Evolutionary conservation across 2,888 invertebrate genomes (phyloP).

Genomic region (Strigamia crassipes): DNA sequence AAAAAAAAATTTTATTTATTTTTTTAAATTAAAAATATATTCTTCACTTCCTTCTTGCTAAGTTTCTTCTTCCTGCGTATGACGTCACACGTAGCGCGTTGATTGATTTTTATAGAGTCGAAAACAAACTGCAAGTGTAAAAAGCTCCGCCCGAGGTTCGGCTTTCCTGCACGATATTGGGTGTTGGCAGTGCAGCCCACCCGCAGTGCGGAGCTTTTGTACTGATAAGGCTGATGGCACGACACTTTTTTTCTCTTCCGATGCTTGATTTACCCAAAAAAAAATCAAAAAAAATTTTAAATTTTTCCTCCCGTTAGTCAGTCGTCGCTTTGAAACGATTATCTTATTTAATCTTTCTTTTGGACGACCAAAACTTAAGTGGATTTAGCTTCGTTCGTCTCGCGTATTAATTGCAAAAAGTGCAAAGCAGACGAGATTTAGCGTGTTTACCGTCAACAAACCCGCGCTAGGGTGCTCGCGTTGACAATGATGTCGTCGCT

Average conservation of each 20-base stretch:
- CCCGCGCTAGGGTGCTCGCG: neutral
- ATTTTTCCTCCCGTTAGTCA: neutral
- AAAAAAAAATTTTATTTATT: no score
- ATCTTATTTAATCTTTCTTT: neutral
- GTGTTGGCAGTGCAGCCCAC: constrained; percentile 16
- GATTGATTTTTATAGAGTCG: constrained; percentile 11
- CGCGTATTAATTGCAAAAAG: neutral
- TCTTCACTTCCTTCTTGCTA: neutral
- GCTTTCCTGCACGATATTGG: constrained; percentile 14
- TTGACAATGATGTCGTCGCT: neutral
- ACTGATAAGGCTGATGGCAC: neutral
- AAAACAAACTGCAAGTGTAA: constrained; percentile 16
- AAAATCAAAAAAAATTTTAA: no score
- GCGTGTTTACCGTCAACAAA: constrained; percentile 6
- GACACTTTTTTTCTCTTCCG: neutral
- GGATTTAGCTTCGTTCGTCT: neutral
- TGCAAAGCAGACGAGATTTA: neutral
- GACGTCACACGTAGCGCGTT: neutral
- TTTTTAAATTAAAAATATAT: no score
- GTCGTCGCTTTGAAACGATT: no score
- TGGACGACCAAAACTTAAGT: neutral
- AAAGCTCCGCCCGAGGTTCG: constrained; percentile 21
- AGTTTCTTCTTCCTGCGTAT: neutral
- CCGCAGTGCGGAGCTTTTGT: constrained; percentile 21
- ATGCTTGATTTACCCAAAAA: no score